Base-by-base conservation (phyloP, 2,797 vertebrate species). In the Paratrypauchen microcephalus region DNA sequence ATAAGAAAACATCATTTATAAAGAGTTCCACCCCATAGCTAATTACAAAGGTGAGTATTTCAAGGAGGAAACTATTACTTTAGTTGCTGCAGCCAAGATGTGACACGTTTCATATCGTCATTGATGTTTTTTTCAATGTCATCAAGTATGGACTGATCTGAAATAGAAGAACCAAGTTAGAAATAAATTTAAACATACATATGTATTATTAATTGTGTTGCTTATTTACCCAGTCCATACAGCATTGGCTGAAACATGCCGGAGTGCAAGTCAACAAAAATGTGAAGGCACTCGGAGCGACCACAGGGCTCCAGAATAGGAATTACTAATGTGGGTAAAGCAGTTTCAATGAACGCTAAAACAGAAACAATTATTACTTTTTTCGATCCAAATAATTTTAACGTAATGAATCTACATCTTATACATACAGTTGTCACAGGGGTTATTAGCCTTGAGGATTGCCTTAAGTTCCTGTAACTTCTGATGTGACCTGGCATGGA, bases 221-320 rank as follows among this genome's bases (percentile, higher is more conserved):
- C 0, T 26, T 48, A 86, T 94, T 94, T 94, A 99, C 97, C 97
- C 87, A 98, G 92, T 88, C 97, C 97, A 85, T 98, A 98, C 19
- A 99, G 91, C 97, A 98, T 99, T 30, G 98, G 93, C 15, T 99
- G 97, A 88, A 99, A 98, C 95, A 98, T 97, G 85, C 97, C 98
- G 41, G 97, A 99, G 91, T 99, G 97, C 87, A 99, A 93, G 88
- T 99, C 97, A 19, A 99, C 98, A 89, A 98, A 99, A 83, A 99
- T 95, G 84, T 99, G 97, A 47, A 99, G 95, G 87, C 98, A 99
- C 87, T 99, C 97, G 0, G 96, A 99, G 57, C 95, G 96, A 70
- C 96, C 95, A 73, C 97, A 99, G 0, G 98, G 98, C 81, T 98
- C 97, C 82, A 99, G 93, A 77, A 99, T 97, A 0, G 97, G 97